Evolutionary conservation across 2,888 invertebrate species (phyloP), one percentile per base, ranked within the genome.

Genomic region (Andrena praecox): DNA sequence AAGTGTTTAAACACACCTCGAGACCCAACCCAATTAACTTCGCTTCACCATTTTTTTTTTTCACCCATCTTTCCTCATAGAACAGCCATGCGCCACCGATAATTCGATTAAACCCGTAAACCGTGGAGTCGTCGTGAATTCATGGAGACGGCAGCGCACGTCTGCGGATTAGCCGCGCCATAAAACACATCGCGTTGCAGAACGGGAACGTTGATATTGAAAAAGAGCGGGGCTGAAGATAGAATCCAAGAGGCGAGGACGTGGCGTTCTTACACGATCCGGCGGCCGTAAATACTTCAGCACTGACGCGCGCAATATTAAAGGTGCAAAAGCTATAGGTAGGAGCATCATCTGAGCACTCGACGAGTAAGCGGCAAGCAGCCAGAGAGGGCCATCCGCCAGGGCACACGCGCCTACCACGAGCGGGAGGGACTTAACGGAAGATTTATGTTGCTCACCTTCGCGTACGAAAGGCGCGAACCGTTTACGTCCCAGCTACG

Each of bases 261-360:
- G 54, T 42, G 80, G 35, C 66, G 77, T 80, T 85, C 85, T 87
- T 87, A 82, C 64, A 64, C 85, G 73, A 80, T 79, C 75, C 76
- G 72, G 81, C 80, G 88, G 90, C 88, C 91, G 92, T 93, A 93
- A 93, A 92, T 92, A 92, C 91, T 91, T 92, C 91, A 92, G 83
- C 85, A 84, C 86, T 90, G 92, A 93, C 92, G 89, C 88, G 88
- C 86, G 91, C 91, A 92, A 93, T 92, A 93, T 93, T 92, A 92
- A 92, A 92, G 91, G 91, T 89, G 89, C 90, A 88, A 89, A 82
- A 74, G 88, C 88, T 89, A 86, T 91, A 90, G 87, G 84, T 81
- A 82, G 80, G 84, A 85, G 89, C 89, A 91, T 91, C 91, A 90
- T 91, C 90, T 88, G 81, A 81, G 86, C 86, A 84, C 90, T 87